Conservation (phyloP, 2,888 invertebrate species). For the Vesta saturnalis region DNA sequence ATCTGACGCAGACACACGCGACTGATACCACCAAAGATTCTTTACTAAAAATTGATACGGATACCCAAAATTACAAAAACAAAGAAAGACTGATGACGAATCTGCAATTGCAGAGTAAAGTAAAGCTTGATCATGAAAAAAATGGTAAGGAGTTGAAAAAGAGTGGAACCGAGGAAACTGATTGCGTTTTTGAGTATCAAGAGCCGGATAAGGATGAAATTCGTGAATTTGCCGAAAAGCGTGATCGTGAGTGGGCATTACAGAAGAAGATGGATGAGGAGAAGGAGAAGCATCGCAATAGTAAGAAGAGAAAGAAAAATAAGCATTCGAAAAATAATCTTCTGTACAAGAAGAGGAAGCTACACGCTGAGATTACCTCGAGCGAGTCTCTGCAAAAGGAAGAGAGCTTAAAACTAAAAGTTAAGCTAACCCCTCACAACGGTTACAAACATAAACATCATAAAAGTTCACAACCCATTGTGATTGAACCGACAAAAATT, state of each 20-base stretch:
- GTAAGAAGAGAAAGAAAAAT: constrained; percentile 67
- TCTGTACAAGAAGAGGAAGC: constrained; percentile 63
- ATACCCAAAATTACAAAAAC: constrained; percentile 43
- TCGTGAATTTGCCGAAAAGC: constrained; percentile 59
- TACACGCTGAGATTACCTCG: constrained; percentile 67
- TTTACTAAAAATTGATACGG: constrained; percentile 17
- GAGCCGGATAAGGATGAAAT: constrained; percentile 61
- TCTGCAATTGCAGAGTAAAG: constrained; percentile 56
- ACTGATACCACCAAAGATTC: constrained; percentile 11
- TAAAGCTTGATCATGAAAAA: not conserved
- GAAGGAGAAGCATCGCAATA: constrained; percentile 55
- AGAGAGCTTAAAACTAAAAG: constrained; percentile 65
- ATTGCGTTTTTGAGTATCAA: constrained; percentile 58
- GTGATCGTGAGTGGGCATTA: constrained; percentile 61
- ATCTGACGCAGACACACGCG: constrained; percentile 25
- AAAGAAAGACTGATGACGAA: constrained; percentile 57
- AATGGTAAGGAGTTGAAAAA: too few species aligned
- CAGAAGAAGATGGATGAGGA: constrained; percentile 57
- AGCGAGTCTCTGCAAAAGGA: constrained; percentile 56
- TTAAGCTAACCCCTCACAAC: constrained; percentile 63
- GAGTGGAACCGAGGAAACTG: constrained; percentile 36
- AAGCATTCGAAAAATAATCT: constrained; percentile 67
- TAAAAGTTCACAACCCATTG: constrained; percentile 45
- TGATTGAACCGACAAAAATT: constrained; percentile 19
- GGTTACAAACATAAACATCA: constrained; percentile 62